phyloP scores from a whole-genome alignment of 2,888 invertebrate species.

The Trisateles emortualis region DNA sequence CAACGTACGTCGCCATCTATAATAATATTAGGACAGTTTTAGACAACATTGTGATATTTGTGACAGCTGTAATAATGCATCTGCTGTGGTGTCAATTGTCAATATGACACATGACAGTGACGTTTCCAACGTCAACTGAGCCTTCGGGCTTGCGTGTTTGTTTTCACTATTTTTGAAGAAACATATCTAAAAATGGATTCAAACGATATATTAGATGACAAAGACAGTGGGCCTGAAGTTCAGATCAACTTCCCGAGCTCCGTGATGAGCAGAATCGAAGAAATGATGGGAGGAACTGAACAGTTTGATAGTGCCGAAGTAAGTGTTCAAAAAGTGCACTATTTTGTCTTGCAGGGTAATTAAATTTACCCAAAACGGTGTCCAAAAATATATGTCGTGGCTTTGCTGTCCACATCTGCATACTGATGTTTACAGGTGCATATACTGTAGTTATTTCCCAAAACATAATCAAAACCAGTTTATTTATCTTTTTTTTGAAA shows the following conservation, averaged over 20 bases:
- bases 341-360: not conserved
- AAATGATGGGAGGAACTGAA: slow-evolving; percentile 96
- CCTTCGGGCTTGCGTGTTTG: slow-evolving; percentile 26
- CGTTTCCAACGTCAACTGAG: slow-evolving; percentile 29
- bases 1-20: too few relatives aligned
- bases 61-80: too few relatives aligned
- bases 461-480: too few relatives aligned
- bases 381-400: too few relatives aligned
- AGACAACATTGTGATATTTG: too few relatives aligned
- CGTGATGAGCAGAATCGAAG: slow-evolving; percentile 95
- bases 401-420: too few relatives aligned
- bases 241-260: slow-evolving; percentile 92
- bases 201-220: slow-evolving; percentile 72
- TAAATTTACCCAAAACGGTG: too few relatives aligned
- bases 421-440: too few relatives aligned
- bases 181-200: slow-evolving; percentile 66
- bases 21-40: too few relatives aligned
- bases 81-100: too few relatives aligned
- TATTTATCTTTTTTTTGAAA: too few relatives aligned
- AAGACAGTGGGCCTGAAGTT: slow-evolving; percentile 78
- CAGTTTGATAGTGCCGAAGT: slow-evolving; percentile 92
- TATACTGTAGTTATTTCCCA: too few relatives aligned
- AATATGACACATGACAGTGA: slow-evolving; percentile 17
- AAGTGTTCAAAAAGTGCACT: slow-evolving; percentile 26
- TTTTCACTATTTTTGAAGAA: slow-evolving; percentile 13